Evolutionary conservation across 2,888 invertebrate species (phyloP), one percentile per base, ranked within the genome.

Genomic region (Perdita meconis): DNA sequence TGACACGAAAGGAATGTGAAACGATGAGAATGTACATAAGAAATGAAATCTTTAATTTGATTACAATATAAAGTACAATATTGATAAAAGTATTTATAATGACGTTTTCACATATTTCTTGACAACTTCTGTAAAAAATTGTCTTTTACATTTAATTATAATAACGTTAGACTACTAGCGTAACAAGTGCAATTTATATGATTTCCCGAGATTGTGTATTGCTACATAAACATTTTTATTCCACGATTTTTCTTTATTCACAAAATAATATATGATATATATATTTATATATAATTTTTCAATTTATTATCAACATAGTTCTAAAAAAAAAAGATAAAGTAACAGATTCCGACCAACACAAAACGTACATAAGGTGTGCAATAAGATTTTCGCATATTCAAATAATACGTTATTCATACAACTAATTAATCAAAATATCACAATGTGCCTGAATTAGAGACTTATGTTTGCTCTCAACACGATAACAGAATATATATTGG

Each of bases 341-440:
- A 77, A 77, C 55, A 22, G 56, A 61, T 60, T 65, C 60, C 42
- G 22, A 24, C 44, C 16, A 77, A 75, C 40, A 12, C 26, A 59
- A 57, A n/a, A 24, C 50, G 19, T 75, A 60, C 42, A n/a, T 36
- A 60, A 50, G 6, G 19, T n/a, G 36, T 42, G 19, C 6, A 42
- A 51, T 40, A 38, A 63, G 24, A 56, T 47, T 5, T 36, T 22
- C 56, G 16, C 0, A 12, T 50, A 65, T 66, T 19, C 38, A 66
- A 66, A 57, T 22, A 66, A 66, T 63, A 78, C 24, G 56, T 60
- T 72, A 68, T 57, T n/a, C 19, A 66, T 51, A 59, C 40, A 44
- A 64, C n/a, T 51, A 78, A 63, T 64, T 51, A 26, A 55, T 77
- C 42, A 34, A 60, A 60, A 69, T 78, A 78, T 79, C 73, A 79